Conservation (phyloP, 1,140 invertebrate genomes). For the Drosophila cardini region DNA sequence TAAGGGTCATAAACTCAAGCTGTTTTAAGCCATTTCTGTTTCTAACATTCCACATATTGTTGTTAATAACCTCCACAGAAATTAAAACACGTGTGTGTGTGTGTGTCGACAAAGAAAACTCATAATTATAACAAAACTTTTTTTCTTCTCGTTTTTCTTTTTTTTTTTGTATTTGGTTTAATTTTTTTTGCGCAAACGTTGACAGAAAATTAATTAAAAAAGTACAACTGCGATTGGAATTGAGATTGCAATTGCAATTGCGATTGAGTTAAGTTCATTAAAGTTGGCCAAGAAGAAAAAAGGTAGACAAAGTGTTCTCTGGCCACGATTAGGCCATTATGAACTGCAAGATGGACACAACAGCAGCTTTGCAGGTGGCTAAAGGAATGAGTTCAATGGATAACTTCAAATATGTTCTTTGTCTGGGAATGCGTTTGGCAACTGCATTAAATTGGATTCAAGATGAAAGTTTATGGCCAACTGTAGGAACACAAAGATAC, state of each 20-base stretch:
- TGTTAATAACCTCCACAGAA: conserved; percentile 64
- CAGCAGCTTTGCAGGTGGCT: conserved; percentile 1
- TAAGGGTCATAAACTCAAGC: conserved; percentile 28
- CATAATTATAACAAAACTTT: conserved; percentile 61
- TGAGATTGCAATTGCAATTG: conserved; percentile 41
- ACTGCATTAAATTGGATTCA: conserved; percentile 63
- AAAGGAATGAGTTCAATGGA: not conserved
- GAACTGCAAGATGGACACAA: not conserved
- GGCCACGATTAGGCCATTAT: conserved; percentile 25
- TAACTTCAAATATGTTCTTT: conserved; percentile 25
- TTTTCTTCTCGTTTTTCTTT: no score
- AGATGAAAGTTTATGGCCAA: conserved; percentile 15
- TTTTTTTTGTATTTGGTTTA: no score
- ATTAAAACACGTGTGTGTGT: conserved; percentile 42
- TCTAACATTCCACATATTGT: conserved; percentile 52
- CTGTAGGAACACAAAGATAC: no score
- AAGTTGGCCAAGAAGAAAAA: conserved; percentile 30
- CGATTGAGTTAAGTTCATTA: conserved; percentile 78
- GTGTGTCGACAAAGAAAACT: conserved; percentile 23
- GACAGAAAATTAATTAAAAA: conserved; percentile 82
- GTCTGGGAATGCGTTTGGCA: conserved; percentile 48
- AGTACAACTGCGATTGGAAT: conserved; percentile 40
- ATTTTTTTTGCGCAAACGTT: conserved; percentile 69
- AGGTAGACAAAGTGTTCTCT: conserved; percentile 8
- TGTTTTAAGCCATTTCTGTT: conserved; percentile 8